phyloP scores from a whole-genome alignment of 1,140 invertebrate genomes.

The Matsumurasca onukii region DNA sequence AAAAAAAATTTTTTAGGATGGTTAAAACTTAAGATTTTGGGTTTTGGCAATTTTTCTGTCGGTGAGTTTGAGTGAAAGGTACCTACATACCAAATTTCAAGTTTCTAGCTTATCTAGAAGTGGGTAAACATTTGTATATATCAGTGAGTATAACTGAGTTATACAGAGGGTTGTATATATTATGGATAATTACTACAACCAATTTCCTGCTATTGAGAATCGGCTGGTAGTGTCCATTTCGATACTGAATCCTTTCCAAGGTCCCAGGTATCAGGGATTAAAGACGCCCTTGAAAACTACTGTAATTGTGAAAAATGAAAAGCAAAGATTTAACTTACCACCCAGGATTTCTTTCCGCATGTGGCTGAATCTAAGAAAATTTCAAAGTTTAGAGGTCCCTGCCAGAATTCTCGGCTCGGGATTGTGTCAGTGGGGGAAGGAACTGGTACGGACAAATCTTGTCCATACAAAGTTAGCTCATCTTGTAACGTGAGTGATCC shows the following conservation, averaged over 20 bases:
- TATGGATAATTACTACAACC: too few relatives aligned
- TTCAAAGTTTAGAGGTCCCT: conserved; percentile 46
- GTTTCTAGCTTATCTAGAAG: too few relatives aligned
- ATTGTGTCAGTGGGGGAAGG: conserved; percentile 35
- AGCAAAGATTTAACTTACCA: conserved; percentile 43
- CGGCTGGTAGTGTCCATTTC: not conserved
- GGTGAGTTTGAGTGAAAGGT: not conserved
- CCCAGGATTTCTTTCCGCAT: conserved; percentile 43
- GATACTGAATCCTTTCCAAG: not conserved
- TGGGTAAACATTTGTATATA: too few relatives aligned
- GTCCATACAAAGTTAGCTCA: too few relatives aligned
- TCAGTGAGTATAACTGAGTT: not conserved
- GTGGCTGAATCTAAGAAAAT: conserved; percentile 41
- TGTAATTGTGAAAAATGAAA: too few relatives aligned
- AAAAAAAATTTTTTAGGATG: too few relatives aligned
- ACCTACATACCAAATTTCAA: not conserved
- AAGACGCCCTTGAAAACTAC: not conserved
- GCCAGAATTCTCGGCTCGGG: conserved; percentile 44
- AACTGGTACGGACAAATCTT: too few relatives aligned
- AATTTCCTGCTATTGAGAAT: not conserved
- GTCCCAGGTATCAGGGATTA: not conserved
- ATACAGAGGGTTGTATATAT: not conserved
- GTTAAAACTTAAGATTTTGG: too few relatives aligned
- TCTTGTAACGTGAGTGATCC: too few relatives aligned
- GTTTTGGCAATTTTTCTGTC: too few relatives aligned